Evolutionary conservation across 2,113 vertebrate genomes (phyloP), one percentile per base, ranked within the genome.

Genomic region (Gobiocypris rarus): DNA sequence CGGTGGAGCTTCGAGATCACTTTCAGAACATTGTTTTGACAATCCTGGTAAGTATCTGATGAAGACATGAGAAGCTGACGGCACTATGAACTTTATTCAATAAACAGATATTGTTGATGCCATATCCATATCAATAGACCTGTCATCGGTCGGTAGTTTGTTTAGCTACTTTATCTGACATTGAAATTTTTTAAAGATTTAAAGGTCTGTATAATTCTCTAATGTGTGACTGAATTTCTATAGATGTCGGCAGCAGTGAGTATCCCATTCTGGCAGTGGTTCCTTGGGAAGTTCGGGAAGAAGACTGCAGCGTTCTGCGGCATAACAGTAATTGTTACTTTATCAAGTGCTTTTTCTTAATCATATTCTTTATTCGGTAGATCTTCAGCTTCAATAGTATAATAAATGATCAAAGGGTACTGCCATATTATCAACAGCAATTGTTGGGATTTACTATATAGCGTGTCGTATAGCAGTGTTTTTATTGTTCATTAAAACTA

Each of bases 191-290:
- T 38, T 5, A 3, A 50, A 26, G 24, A 74, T 14, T 38, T 0
- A 50, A 14, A 26, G 22, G 8, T 52, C 22, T 45, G 41, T 45
- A 14, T 45, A n/a, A 1, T 71, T 71, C 17, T 69, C 34, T 41
- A 26, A 61, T 13, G 11, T 67, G 69, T 69, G 65, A 70, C 65
- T 10, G 65, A 69, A 1, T 10, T 41, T 45, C 41, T 45, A 9
- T 15, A 99, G 98, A 90, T 97, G 56, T 97, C 98, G 0, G 97
- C 97, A 1, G 95, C 93, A 2, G 90, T 97, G 84, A 97, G 97
- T 70, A 94, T 98, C 83, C 98, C 98, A 0, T 87, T 98, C 83
- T 99, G 98, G 98, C 97, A 99, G 84, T 96, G 97, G 96, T 95
- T 97, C 76, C 94, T 98, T 75, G 93, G 96, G 88, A 92, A 90